Conservation (phyloP, 2,888 invertebrate species). For the Acleris holmiana region DNA sequence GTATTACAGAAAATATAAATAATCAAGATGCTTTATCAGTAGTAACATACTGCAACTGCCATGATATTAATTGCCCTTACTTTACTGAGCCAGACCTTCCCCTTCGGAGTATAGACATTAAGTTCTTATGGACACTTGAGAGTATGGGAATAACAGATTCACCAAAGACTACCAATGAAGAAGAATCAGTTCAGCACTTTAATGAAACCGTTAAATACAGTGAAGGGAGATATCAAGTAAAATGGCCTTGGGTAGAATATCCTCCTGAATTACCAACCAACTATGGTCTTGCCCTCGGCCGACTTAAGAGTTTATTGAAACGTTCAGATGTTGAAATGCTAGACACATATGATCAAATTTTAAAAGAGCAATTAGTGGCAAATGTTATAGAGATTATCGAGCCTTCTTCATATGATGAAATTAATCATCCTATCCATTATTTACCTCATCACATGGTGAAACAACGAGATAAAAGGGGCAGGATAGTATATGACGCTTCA, state of each 20-base stretch:
- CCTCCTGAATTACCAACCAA: constrained; percentile 1
- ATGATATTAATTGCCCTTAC: not conserved
- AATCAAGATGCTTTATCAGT: not conserved
- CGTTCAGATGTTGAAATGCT: constrained; percentile 3
- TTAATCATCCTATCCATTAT: not conserved
- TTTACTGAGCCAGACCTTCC: constrained; percentile 3
- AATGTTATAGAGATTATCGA: not conserved
- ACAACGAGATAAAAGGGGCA: not conserved
- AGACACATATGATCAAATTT: not conserved
- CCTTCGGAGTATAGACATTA: not conserved
- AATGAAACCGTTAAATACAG: not conserved
- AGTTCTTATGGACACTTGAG: not conserved
- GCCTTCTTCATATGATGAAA: not conserved
- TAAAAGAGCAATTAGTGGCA: constrained; percentile 2
- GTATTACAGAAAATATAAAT: not conserved
- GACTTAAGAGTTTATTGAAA: not conserved
- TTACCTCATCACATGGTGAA: not conserved
- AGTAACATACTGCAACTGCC: constrained; percentile 1
- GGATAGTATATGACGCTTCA: constrained; percentile 5
- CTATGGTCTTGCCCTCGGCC: not conserved
- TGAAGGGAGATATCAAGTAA: not conserved
- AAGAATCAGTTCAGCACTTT: not conserved
- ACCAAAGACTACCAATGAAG: constrained; percentile 7
- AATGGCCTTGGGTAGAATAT: constrained; percentile 7
- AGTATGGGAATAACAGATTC: constrained; percentile 7